phyloP scores from a whole-genome alignment of 1,140 invertebrate species.

The Ceratina australensis region DNA sequence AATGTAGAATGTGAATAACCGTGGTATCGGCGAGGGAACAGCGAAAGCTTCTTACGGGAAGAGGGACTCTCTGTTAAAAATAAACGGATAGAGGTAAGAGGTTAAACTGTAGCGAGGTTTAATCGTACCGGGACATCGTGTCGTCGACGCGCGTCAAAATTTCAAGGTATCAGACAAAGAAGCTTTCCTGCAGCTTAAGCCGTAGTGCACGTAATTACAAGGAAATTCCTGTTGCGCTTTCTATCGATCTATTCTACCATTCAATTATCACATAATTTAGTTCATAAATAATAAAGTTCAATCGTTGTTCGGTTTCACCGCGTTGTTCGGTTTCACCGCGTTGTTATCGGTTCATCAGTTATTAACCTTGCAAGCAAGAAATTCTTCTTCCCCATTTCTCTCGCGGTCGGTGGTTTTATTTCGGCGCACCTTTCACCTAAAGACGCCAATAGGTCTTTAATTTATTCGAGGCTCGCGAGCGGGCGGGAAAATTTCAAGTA shows the following conservation, averaged over 20 bases:
- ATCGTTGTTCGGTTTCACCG: too few species aligned
- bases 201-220: not conserved
- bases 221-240: not conserved
- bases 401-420: too few species aligned
- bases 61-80: slow-evolving; percentile 56
- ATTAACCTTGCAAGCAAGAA: too few species aligned
- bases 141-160: slow-evolving; percentile 6
- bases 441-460: not conserved
- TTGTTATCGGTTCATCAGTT: too few species aligned
- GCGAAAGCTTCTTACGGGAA: slow-evolving; percentile 49
- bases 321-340: too few species aligned
- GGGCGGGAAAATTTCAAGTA: slow-evolving; percentile 12
- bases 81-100: slow-evolving; percentile 48
- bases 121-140: slow-evolving; percentile 1
- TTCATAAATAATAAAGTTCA: too few species aligned
- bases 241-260: not conserved
- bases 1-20: slow-evolving; percentile 35
- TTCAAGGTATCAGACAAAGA: slow-evolving; percentile 33
- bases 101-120: slow-evolving; percentile 45
- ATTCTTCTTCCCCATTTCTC: too few species aligned
- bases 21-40: slow-evolving; percentile 41
- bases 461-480: slow-evolving; percentile 1
- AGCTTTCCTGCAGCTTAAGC: not conserved
- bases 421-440: too few species aligned
- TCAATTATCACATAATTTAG: too few species aligned